Evolutionary conservation across 1,140 invertebrate species (phyloP), one percentile per base, ranked within the genome.

Genomic region (Megathymus violae): DNA sequence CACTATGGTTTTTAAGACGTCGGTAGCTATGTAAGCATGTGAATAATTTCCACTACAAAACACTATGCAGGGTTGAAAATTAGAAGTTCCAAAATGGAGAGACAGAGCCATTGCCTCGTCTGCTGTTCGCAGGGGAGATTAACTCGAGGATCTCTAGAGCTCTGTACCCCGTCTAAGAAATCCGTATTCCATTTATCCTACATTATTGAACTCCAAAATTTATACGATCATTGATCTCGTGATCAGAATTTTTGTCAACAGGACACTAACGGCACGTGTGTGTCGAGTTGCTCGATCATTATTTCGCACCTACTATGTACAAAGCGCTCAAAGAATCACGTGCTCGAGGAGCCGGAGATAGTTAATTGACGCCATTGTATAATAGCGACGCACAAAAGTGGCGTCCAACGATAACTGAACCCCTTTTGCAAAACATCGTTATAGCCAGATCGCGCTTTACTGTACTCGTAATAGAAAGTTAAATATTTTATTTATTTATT

Each of bases 301-400:
- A 52, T 52, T 38, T 40, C 17, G 17, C 7, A 40, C 36, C 25
- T n/a, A n/a, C n/a, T n/a, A n/a, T n/a, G n/a, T 25, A 52, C 50
- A 52, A 52, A 52, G 50, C 50, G 16, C 4, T 40, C 50, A 52
- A 52, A 52, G 34, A 52, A 52, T 51, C 50, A 52, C 17, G 14
- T 10, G 34, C 50, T 14, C 7, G 5, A n/a, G 25, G 15, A 19
- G 4, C n/a, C n/a, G 17, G 50, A 52, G 47, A 13, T 38, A 16
- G 11, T 19, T 52, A 52, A 52, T 52, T 52, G 50, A 34, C 50
- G 36, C 40, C 13, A 17, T 15, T 34, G 38, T 15, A 40, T 34
- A 22, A 52, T 40, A 1, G 34, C 6, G 16, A 3, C 22, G 34
- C 27, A 4, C 34, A 3, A 36, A 40, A 52, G 38, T 52, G 50